Evolutionary conservation across 2,888 invertebrate genomes (phyloP), one percentile per base, ranked within the genome.

Genomic region (Cistogaster globosa): DNA sequence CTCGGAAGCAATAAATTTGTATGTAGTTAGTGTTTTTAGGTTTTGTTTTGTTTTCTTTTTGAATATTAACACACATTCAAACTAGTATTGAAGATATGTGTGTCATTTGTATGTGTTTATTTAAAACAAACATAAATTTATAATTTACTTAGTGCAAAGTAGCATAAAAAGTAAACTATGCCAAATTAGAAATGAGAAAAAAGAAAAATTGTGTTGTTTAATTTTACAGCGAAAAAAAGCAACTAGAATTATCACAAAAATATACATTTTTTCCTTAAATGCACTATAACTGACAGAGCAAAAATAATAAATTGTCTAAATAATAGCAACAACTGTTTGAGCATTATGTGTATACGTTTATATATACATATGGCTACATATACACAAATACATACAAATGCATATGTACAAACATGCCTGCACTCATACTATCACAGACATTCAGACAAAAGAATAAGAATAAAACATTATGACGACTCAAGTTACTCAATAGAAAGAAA

Each of bases 241-340:
- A 26, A 60, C 38, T 53, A n/a, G 45, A 77, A 77, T 69, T 78
- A 69, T 69, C 32, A 62, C 53, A 78, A 72, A 32, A 78, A 58
- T 32, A 32, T 6, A 42, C 62, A 36, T 11, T 36, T 42, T 38
- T 71, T 11, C 45, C 77, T 76, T 71, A 82, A 82, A 82, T 71
- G 63, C 76, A 53, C 65, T 76, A 82, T 57, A 76, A 82, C 75
- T 77, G 76, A 82, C 76, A 82, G 57, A 82, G 45, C 65, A 76
- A 76, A 82, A 58, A 82, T 77, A 76, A 82, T 82, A 82, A 77
- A 82, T 82, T 71, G 65, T 58, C 53, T 76, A 20, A 68, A 81
- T 58, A 74, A 58, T 18, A 82, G 32, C 63, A 82, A 71, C 69
- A 76, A 71, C 76, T 38, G 51, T 58, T 38, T 22, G 38, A 42